Evolutionary conservation across 2,888 invertebrate species (phyloP).

Genomic region (Lypha dubia): DNA sequence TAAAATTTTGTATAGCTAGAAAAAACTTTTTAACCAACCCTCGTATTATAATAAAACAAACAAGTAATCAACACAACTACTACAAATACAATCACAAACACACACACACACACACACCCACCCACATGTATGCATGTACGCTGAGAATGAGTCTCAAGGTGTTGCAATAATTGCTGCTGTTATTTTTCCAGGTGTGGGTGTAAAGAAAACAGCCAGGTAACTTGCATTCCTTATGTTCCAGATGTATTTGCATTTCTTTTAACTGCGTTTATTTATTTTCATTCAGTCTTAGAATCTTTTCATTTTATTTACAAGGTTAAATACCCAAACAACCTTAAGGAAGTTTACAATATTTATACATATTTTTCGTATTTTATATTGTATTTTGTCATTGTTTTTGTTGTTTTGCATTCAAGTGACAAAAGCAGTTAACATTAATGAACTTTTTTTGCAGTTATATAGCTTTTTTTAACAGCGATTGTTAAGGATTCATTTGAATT

Average conservation of each 20-base stretch:
- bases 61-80: conserved; percentile 24
- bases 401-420: conserved; percentile 32
- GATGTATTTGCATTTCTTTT: conserved; percentile 50
- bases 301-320: conserved; percentile 62
- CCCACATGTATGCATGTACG: not conserved
- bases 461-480: conserved; percentile 8
- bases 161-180: not conserved
- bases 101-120: too few relatives aligned
- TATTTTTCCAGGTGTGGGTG: conserved; percentile 6
- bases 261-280: conserved; percentile 22
- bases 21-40: not conserved
- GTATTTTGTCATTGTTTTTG: not conserved
- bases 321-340: conserved; percentile 63
- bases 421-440: conserved; percentile 60
- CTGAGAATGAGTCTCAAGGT: conserved; percentile 29
- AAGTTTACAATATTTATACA: conserved; percentile 42
- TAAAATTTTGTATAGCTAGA: too few relatives aligned
- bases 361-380: not conserved
- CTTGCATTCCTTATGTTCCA: conserved; percentile 19
- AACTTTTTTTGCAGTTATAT: conserved; percentile 35
- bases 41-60: conserved; percentile 21
- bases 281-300: conserved; percentile 1
- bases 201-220: conserved; percentile 21
- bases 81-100: not conserved
- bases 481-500: conserved; percentile 34